These are phyloP conservation scores for Trogon melanurus DNA, from an alignment of 2,113 vertebrate species.

Conservation along the genomic window DNA sequence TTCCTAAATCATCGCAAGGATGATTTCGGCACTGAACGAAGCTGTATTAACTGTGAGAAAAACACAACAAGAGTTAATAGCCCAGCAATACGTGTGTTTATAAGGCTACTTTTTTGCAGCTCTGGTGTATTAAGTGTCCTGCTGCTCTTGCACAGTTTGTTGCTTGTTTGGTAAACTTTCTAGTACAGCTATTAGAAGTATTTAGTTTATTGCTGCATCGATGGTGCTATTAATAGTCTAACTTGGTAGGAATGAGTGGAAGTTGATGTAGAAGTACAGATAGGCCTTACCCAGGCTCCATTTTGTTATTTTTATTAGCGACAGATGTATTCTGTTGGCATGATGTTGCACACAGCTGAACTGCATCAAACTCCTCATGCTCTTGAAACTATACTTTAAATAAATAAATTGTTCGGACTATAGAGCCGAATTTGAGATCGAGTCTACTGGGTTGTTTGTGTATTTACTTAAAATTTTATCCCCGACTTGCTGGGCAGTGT, in stretches of 20 bases:
- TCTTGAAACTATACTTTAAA: neutral
- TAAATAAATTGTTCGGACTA: neutral
- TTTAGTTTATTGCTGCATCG: neutral
- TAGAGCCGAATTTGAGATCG: neutral
- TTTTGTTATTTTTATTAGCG: constrained; percentile 60
- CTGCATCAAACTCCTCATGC: constrained; percentile 9
- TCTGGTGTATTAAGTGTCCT: neutral
- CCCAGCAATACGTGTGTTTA: neutral
- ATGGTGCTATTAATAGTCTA: constrained; percentile 18
- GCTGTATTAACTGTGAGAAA: neutral
- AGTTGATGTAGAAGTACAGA: constrained; percentile 28
- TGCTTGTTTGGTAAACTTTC: constrained; percentile 17
- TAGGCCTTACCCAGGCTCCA: constrained; percentile 29
- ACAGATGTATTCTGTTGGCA: constrained; percentile 52
- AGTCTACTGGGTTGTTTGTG: neutral
- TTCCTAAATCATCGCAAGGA: neutral
- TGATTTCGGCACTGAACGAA: neutral
- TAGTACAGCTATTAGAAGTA: constrained; percentile 11
- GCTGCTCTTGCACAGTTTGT: neutral
- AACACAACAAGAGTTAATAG: rapidly evolving
- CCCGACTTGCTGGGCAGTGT: constrained; percentile 14
- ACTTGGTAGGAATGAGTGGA: constrained; percentile 25
- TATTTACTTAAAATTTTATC: neutral
- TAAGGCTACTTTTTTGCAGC: neutral
- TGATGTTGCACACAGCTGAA: constrained; percentile 10